Base-by-base conservation (phyloP, 2,797 vertebrate species). In the Schizopygopsis malacanthus region DNA sequence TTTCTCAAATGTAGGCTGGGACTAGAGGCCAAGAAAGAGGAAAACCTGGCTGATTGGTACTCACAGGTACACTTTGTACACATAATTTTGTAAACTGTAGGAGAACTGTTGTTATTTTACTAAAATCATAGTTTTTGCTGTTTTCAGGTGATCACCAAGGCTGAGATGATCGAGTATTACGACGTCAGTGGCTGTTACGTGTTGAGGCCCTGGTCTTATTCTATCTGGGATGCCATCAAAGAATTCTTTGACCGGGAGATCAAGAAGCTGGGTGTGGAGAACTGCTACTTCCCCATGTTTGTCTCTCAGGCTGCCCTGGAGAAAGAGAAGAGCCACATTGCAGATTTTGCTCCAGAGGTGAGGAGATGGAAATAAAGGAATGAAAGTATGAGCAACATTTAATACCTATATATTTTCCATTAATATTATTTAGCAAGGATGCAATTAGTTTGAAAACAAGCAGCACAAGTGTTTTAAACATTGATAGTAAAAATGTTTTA, bases 281-380 rank as follows among this genome's bases (percentile, higher is more conserved):
- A 99, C 95, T 99, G 98, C 93, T 99, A 99, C 93, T 99, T 99
- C 93, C 98, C 98, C 88, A 99, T 99, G 95, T 99, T 99, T 11
- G 98, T 99, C 79, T 99, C 98, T 75, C 98, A 99, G 92, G 96
- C 97, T 6, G 98, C 98, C 0, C 91, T 99, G 28, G 98, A 99
- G 94, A 99, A 95, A 85, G 98, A 99, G 89, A 98, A 98, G 91
- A 93, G 91, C 7, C 98, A 99, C 88, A 95, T 99, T 33, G 97
- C 94, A 76, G 98, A 99, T 93, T 99, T 99, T 90, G 97, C 98
- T 78, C 98, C 98, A 9, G 98, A 99, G 97, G 98, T 99, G 94
- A 91, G 79, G 6, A 0, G 9, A 2, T 52, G n/a, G 56, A 56
- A 75, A 52, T 65, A 3, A 65, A 16, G 61, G n/a, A 18, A 67